Evolutionary conservation across 2,797 vertebrate species (phyloP).

Genomic region (Mallotus villosus): DNA sequence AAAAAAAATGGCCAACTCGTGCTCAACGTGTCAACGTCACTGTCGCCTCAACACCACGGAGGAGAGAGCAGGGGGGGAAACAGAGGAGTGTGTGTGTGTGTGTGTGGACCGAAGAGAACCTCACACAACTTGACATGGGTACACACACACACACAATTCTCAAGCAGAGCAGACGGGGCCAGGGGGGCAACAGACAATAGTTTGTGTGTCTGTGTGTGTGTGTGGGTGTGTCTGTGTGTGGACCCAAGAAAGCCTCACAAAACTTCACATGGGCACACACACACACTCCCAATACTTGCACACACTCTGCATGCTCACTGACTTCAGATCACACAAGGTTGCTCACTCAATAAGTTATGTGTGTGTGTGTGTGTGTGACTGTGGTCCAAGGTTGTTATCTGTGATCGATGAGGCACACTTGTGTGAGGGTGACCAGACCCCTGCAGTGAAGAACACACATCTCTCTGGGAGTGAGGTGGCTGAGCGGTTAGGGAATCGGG

Average conservation of each 20-base stretch:
- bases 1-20: constrained; percentile 79
- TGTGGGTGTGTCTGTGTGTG: constrained; percentile 73
- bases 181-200: constrained; percentile 72
- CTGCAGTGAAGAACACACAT: constrained; percentile 68
- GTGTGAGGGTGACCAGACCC: constrained; percentile 85
- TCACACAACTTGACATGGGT: too few relatives aligned
- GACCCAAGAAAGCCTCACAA: background rate
- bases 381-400: constrained; percentile 53
- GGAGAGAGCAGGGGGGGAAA: constrained; percentile 78
- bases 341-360: constrained; percentile 79
- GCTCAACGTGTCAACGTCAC: constrained; percentile 89
- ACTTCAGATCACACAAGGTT: constrained; percentile 85
- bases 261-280: background rate
- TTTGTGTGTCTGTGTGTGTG: constrained; percentile 82
- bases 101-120: too few relatives aligned
- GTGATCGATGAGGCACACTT: constrained; percentile 81
- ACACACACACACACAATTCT: background rate
- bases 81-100: constrained; percentile 78
- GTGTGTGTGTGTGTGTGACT: constrained; percentile 7
- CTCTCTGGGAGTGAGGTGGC: too few relatives aligned
- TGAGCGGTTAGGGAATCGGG: too few relatives aligned
- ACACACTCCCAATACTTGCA: background rate
- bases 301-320: constrained; percentile 34
- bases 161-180: constrained; percentile 70
- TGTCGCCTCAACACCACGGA: constrained; percentile 85